Evolutionary conservation across 1,140 invertebrate genomes (phyloP).

Genomic region (Coenobita brevimanus): DNA sequence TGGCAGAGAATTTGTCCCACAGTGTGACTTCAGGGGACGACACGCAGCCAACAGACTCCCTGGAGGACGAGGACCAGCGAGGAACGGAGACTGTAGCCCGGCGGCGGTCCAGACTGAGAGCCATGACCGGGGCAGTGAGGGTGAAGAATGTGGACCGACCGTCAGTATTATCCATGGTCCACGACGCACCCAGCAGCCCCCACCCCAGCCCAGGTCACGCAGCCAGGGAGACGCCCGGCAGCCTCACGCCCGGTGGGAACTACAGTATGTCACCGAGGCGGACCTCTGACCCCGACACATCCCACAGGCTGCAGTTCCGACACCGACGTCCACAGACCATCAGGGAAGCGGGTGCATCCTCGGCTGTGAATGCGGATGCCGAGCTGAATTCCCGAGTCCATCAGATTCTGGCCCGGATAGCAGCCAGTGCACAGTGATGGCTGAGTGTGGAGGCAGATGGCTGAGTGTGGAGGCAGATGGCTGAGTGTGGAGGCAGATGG

Average conservation of each 20-base stretch:
- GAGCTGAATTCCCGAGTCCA: constrained; percentile 44
- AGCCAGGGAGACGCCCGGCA: too few species aligned
- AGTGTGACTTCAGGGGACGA: neutral
- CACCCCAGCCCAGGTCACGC: neutral
- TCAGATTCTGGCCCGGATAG: constrained; percentile 50
- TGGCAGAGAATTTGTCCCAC: neutral
- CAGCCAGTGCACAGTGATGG: constrained; percentile 35
- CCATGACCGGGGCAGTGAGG: constrained; percentile 33
- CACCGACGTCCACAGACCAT: neutral
- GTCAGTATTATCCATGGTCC: constrained; percentile 36
- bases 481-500: neutral
- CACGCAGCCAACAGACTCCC: neutral
- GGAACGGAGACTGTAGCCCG: constrained; percentile 20
- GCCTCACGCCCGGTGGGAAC: too few species aligned
- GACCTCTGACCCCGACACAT: neutral
- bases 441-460: neutral
- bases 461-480: neutral
- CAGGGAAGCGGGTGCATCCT: neutral
- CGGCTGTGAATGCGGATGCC: neutral
- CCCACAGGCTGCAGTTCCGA: neutral
- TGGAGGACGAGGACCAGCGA: constrained; percentile 10
- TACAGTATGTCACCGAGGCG: too few species aligned
- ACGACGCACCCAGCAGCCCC: neutral
- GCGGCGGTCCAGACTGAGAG: constrained; percentile 2
- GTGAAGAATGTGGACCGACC: constrained; percentile 34